Conservation (phyloP, 2,113 vertebrate species). For the Oryzias celebensis region DNA sequence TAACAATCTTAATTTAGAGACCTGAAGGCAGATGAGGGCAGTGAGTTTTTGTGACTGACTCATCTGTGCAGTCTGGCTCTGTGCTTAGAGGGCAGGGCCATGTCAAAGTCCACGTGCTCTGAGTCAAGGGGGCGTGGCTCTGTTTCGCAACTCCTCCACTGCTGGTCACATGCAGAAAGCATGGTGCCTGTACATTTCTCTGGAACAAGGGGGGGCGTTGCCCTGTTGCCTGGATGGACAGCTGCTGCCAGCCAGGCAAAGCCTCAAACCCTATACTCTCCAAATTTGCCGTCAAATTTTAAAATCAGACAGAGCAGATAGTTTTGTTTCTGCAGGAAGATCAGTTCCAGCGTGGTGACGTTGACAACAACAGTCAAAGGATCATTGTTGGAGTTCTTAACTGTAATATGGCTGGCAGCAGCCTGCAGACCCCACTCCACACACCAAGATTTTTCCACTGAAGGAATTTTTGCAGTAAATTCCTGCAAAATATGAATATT, state of each 20-base stretch:
- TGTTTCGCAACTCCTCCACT: slow-evolving; percentile 6
- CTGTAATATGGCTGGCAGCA: neutral
- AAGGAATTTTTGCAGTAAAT: slow-evolving; percentile 16
- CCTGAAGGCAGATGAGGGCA: too few relatives aligned
- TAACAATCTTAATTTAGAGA: too few relatives aligned
- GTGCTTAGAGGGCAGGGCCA: slow-evolving; percentile 43
- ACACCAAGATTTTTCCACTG: neutral
- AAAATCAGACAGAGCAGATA: slow-evolving; percentile 15
- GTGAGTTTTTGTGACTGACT: neutral
- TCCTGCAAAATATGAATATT: neutral
- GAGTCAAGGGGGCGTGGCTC: slow-evolving; percentile 61
- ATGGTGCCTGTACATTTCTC: slow-evolving; percentile 49
- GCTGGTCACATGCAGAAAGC: slow-evolving; percentile 70
- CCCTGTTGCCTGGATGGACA: slow-evolving; percentile 4
- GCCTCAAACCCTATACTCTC: slow-evolving; percentile 2
- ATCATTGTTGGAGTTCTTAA: slow-evolving; percentile 10
- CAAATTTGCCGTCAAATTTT: slow-evolving; percentile 5
- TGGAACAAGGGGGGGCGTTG: slow-evolving; percentile 22
- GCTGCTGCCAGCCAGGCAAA: slow-evolving; percentile 16
- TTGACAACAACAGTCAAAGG: slow-evolving; percentile 7
- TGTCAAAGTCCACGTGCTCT: slow-evolving; percentile 79
- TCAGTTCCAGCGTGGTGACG: slow-evolving; percentile 8
- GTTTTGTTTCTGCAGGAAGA: slow-evolving; percentile 41
- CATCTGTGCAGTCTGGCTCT: slow-evolving; percentile 2
- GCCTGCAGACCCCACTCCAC: neutral